Conservation (phyloP, 2,113 vertebrate species). For the Spea multiplicata region DNA sequence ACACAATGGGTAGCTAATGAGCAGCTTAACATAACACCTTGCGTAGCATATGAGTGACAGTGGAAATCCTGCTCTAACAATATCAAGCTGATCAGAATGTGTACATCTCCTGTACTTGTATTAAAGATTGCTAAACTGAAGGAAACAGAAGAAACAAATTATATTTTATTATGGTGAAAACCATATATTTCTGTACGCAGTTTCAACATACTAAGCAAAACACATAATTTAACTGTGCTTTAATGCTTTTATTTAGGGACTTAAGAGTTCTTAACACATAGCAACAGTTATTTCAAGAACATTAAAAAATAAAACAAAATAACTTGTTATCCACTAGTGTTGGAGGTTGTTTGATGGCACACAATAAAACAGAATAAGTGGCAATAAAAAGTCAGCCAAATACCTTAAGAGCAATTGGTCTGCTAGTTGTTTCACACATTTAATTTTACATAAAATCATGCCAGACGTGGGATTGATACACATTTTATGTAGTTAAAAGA, state of each 20-base stretch:
- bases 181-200: too few species aligned
- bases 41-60: too few species aligned
- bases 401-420: not conserved
- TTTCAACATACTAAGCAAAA: slow-evolving; percentile 10
- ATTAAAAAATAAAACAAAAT: slow-evolving; percentile 68
- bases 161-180: too few species aligned
- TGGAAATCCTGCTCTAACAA: too few species aligned
- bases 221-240: slow-evolving; percentile 58
- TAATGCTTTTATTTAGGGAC: slow-evolving; percentile 70
- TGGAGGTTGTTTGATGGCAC: slow-evolving; percentile 67
- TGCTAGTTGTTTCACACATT: not conserved
- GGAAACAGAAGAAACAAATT: too few species aligned
- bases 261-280: slow-evolving; percentile 75
- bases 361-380: slow-evolving; percentile 57
- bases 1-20: too few species aligned
- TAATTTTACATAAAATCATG: slow-evolving; percentile 9
- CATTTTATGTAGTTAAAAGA: not conserved
- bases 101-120: too few species aligned
- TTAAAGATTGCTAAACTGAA: too few species aligned
- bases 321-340: slow-evolving; percentile 62
- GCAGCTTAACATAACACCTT: too few species aligned
- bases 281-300: slow-evolving; percentile 76
- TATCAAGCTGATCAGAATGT: too few species aligned
- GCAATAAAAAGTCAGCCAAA: slow-evolving; percentile 54
- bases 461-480: not conserved